These are phyloP conservation scores for Leptoteleia sp. DNA, from an alignment of 1,140 invertebrate species.

Conservation along the genomic window DNA sequence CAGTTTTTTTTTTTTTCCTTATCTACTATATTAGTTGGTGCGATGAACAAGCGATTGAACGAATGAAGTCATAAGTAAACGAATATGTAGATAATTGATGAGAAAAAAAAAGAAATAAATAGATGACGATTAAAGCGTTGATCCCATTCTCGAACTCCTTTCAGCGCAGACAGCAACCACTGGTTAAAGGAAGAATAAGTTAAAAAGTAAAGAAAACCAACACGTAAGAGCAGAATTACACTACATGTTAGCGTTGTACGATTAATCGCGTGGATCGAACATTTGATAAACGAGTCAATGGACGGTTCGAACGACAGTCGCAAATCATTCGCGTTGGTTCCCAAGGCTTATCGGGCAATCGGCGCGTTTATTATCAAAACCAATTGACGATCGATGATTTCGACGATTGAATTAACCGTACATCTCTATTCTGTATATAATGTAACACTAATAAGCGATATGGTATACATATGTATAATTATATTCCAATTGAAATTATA, in stretches of 20 bases:
- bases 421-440: constrained; percentile 77
- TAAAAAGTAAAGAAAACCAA: constrained; percentile 21
- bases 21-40: constrained; percentile 38
- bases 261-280: constrained; percentile 31
- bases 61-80: constrained; percentile 46
- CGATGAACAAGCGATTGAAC: constrained; percentile 27
- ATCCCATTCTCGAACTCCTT: constrained; percentile 65
- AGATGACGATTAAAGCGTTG: constrained; percentile 57
- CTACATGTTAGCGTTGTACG: constrained; percentile 49
- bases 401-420: constrained; percentile 52
- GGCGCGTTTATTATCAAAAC: constrained; percentile 15
- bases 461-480: constrained; percentile 62
- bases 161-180: constrained; percentile 70
- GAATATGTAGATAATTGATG: constrained; percentile 60
- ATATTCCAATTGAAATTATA: constrained; percentile 63
- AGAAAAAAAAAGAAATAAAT: no score
- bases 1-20: no score
- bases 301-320: constrained; percentile 2
- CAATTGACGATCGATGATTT: constrained; percentile 20
- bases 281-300: constrained; percentile 1
- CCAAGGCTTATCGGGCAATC: constrained; percentile 11
- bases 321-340: constrained; percentile 1
- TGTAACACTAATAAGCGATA: constrained; percentile 73
- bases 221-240: constrained; percentile 34
- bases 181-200: constrained; percentile 14